Conservation (phyloP, 2,888 invertebrate species). For the Myopa tessellatipennis region DNA sequence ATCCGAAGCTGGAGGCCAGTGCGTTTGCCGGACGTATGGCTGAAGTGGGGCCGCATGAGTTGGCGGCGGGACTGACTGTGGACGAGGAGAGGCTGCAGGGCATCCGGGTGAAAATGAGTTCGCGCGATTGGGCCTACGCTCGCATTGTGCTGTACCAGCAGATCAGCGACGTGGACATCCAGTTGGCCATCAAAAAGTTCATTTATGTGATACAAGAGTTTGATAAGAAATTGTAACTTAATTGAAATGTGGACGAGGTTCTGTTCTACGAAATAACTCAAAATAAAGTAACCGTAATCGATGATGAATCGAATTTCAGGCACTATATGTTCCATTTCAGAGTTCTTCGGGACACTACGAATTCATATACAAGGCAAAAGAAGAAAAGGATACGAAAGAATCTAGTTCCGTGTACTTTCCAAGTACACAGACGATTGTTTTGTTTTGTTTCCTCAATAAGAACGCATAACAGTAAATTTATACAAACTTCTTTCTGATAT, state of each 20-base stretch:
- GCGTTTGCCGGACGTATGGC: slow-evolving; percentile 71
- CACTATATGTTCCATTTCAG: too few species aligned
- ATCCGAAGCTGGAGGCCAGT: slow-evolving; percentile 70
- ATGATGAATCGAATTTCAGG: too few species aligned
- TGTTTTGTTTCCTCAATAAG: too few species aligned
- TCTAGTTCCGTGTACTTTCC: too few species aligned
- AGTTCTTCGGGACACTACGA: too few species aligned
- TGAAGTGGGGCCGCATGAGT: slow-evolving; percentile 67
- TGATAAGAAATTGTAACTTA: slow-evolving; percentile 59
- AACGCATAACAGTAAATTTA: too few species aligned
- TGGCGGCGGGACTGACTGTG: slow-evolving; percentile 69
- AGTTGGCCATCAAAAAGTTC: slow-evolving; percentile 78
- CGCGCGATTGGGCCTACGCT: slow-evolving; percentile 72
- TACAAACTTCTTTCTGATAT: too few species aligned
- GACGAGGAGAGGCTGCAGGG: slow-evolving; percentile 53
- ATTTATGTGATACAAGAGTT: slow-evolving; percentile 76
- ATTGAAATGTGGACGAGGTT: too few species aligned
- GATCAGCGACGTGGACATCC: slow-evolving; percentile 75
- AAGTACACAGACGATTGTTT: too few species aligned
- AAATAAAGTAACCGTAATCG: neutral
- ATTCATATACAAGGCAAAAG: too few species aligned
- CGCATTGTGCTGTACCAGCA: slow-evolving; percentile 80
- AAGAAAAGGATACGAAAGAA: too few species aligned
- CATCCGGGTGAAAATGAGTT: slow-evolving; percentile 73
- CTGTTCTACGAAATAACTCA: neutral